These are phyloP conservation scores for Amphipyra berbera DNA, from an alignment of 2,888 invertebrate species.

Conservation along the genomic window DNA sequence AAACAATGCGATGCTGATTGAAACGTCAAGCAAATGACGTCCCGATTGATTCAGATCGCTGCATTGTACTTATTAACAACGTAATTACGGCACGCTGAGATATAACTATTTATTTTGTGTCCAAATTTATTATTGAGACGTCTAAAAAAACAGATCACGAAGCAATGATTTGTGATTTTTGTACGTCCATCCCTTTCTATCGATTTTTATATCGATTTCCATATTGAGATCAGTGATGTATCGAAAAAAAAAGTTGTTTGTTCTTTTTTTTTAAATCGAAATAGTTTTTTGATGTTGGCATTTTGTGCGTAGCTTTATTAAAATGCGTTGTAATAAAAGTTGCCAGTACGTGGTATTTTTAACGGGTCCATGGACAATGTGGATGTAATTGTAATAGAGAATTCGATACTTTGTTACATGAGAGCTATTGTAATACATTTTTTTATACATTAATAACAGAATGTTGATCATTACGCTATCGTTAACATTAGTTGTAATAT, in stretches of 20 bases:
- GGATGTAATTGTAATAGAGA: slow-evolving; percentile 42
- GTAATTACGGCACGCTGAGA: slow-evolving; percentile 87
- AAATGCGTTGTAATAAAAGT: slow-evolving; percentile 44
- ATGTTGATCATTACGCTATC: slow-evolving; percentile 26
- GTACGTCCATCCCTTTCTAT: slow-evolving; percentile 66
- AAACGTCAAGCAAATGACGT: slow-evolving; percentile 88
- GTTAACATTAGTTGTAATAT: slow-evolving; percentile 15
- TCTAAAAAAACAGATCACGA: slow-evolving; percentile 79
- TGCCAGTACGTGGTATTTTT: slow-evolving; percentile 51
- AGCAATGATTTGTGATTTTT: slow-evolving; percentile 83
- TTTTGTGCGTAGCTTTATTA: slow-evolving; percentile 49
- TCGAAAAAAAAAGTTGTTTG: slow-evolving; percentile 59
- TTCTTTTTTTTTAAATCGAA: slow-evolving; percentile 71
- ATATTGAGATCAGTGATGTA: slow-evolving; percentile 67
- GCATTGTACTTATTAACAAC: slow-evolving; percentile 87
- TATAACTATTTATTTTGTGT: slow-evolving; percentile 87
- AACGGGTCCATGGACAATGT: slow-evolving; percentile 46
- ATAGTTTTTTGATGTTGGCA: slow-evolving; percentile 63
- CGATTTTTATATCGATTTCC: slow-evolving; percentile 80
- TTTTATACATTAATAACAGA: slow-evolving; percentile 32
- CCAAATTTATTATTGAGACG: slow-evolving; percentile 84
- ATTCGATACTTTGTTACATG: slow-evolving; percentile 49
- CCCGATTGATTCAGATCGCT: slow-evolving; percentile 83
- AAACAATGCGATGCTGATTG: slow-evolving; percentile 89
- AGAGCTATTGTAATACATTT: slow-evolving; percentile 45